phyloP scores from a whole-genome alignment of 1,140 invertebrate species.

The Diorhabda carinulata region DNA sequence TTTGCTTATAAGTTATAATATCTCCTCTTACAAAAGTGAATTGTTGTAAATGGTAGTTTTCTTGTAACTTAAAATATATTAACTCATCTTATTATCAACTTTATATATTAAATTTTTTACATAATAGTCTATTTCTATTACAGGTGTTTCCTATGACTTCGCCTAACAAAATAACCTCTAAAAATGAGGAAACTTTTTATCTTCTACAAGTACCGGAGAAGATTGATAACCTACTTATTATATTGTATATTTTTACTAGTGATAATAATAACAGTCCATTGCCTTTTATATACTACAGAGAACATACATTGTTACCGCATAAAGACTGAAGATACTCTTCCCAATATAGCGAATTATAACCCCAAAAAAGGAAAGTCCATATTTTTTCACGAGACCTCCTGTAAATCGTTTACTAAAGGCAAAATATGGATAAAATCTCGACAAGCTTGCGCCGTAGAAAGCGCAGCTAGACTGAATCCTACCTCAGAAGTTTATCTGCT shows the following conservation, averaged over 20 bases:
- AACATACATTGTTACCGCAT: slow-evolving; percentile 25
- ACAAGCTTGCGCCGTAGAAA: slow-evolving; percentile 66
- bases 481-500: slow-evolving; percentile 55
- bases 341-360: slow-evolving; percentile 30
- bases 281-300: slow-evolving; percentile 15
- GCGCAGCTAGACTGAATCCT: slow-evolving; percentile 60
- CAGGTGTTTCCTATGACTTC: too few species aligned
- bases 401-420: slow-evolving; percentile 44
- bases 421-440: slow-evolving; percentile 50
- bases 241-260: not conserved
- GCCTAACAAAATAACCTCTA: not conserved
- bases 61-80: too few species aligned
- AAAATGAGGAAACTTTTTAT: not conserved
- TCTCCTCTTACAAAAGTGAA: too few species aligned
- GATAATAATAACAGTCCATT: not conserved
- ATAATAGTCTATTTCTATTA: too few species aligned
- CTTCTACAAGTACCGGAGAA: not conserved
- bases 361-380: slow-evolving; percentile 40
- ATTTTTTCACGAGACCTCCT: slow-evolving; percentile 48
- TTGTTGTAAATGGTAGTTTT: too few species aligned
- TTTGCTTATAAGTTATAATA: too few species aligned
- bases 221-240: not conserved
- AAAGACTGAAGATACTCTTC: slow-evolving; percentile 24
- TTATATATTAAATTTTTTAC: too few species aligned
- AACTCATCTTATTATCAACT: too few species aligned